These are phyloP conservation scores for Labrus mixtus DNA, from an alignment of 2,113 vertebrate genomes.

Conservation along the genomic window DNA sequence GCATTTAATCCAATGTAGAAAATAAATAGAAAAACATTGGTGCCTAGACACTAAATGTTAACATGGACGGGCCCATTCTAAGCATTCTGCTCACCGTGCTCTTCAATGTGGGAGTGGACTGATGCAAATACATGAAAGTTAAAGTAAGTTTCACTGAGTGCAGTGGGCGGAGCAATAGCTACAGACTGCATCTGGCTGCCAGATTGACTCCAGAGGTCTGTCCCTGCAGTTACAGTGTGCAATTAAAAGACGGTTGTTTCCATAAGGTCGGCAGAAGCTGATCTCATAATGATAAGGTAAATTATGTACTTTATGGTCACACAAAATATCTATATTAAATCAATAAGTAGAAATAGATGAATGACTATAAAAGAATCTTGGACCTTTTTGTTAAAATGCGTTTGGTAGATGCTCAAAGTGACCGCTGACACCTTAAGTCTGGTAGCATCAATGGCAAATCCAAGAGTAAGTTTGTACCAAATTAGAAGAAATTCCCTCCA, in stretches of 20 bases:
- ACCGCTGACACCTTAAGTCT: not conserved
- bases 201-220: slow-evolving; percentile 1
- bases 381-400: not conserved
- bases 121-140: slow-evolving; percentile 20
- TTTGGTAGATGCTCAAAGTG: not conserved
- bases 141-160: slow-evolving; percentile 7
- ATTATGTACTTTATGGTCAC: too few relatives aligned
- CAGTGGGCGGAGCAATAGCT: not conserved
- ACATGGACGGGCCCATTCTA: not conserved
- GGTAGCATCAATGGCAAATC: not conserved
- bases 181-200: slow-evolving; percentile 25
- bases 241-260: slow-evolving; percentile 1
- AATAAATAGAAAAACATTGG: not conserved
- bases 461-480: not conserved
- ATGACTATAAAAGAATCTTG: too few relatives aligned
- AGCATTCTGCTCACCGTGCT: not conserved
- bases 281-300: too few relatives aligned
- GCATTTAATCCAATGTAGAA: slow-evolving; percentile 19
- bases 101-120: not conserved
- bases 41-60: not conserved
- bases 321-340: too few relatives aligned
- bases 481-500: not conserved
- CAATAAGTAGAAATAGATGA: too few relatives aligned
- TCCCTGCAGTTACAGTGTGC: not conserved
- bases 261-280: too few relatives aligned